Base-by-base conservation (phyloP, 2,113 vertebrate species). In the Mixornis gularis region DNA sequence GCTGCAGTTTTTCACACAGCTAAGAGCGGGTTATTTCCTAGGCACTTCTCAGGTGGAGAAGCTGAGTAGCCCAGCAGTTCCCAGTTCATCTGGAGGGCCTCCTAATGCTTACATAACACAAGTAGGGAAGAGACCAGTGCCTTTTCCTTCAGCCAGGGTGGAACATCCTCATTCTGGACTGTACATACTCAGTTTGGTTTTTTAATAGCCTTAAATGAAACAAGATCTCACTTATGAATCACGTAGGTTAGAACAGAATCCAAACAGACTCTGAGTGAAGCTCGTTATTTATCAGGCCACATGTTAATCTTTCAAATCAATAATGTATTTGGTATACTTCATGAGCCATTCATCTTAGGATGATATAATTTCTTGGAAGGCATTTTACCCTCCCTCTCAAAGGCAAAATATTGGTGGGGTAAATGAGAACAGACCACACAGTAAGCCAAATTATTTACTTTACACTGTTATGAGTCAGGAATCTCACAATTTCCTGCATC, bases 171-270 rank as follows among this genome's bases (percentile, higher is more conserved):
- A 0, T 36, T 63, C 44, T 32, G 30, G 18, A 59, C 26, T 79
- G 79, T 0, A 34, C 0, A 2, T 38, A 78, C 10, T 38, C 4
- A 1, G 13, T 30, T 78, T 60, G 16, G 0, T 22, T 56, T 68
- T 74, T 30, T 10, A 81, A 59, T 6, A 79, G 81, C 24, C 18
- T 60, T 72, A 64, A 52, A 62, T 21, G 16, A 49, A 90, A 60
- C 21, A 81, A 71, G 10, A 62, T 30, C 17, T 72, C 32, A 38
- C 63, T 89, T 64, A 85, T 34, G 25, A 84, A 76, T 82, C 66
- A 72, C 0, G 0, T 6, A 30, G 12, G 24, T 58, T 7, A 83
- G 21, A 83, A 88, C 1, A 63, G n/a, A 77, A 89, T 52, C n/a
- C 56, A 72, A 69, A 52, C 4, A 70, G 40, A 63, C 20, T 86